Evolutionary conservation across 2,888 invertebrate genomes (phyloP), one percentile per base, ranked within the genome.

Genomic region (Drosophila kuntzei): DNA sequence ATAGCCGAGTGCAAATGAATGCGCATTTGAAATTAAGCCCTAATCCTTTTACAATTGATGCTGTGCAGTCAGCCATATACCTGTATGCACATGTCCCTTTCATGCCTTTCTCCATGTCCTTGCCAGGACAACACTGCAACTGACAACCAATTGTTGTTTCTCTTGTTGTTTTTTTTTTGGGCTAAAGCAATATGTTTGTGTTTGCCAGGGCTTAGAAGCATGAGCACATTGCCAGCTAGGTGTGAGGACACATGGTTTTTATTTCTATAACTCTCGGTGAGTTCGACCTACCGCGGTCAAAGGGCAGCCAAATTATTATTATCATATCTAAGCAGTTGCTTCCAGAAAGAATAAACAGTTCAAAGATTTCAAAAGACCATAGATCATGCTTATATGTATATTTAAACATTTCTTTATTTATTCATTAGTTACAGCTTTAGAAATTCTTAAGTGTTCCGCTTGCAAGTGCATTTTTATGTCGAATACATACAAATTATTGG

Each of bases 31-130:
- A 86, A 89, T 86, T 87, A 89, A 89, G 82, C 67, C 85, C 65
- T 89, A 86, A 89, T 89, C 89, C 89, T 86, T 89, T 86, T 89
- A 89, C 86, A 89, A 86, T 86, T 86, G 89, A 86, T 88, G 82
- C 82, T 75, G 86, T 87, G 87, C 89, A 89, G 71, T 87, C 85
- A 89, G 81, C 66, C 84, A 81, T 69, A 71, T 71, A 75, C 73
- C 66, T 80, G 76, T 66, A 53, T 65, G 79, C 60, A 58, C 71
- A 74, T 75, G 63, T 50, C 41, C 29, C 25, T n/a, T n/a, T n/a
- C n/a, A n/a, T 36, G 39, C 59, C 59, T 41, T 18, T 29, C 39
- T 61, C 69, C 54, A 3, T 60, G 60, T 64, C 55, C 69, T 57
- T 62, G 64, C 62, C 67, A 73, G 71, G 71, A 85, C 75, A 66